A percentile compares a stretch with the other conserved stretches of the same genome.
Conservation (phyloP, 2,888 invertebrate species). For the Rhagonycha lutea region DNA sequence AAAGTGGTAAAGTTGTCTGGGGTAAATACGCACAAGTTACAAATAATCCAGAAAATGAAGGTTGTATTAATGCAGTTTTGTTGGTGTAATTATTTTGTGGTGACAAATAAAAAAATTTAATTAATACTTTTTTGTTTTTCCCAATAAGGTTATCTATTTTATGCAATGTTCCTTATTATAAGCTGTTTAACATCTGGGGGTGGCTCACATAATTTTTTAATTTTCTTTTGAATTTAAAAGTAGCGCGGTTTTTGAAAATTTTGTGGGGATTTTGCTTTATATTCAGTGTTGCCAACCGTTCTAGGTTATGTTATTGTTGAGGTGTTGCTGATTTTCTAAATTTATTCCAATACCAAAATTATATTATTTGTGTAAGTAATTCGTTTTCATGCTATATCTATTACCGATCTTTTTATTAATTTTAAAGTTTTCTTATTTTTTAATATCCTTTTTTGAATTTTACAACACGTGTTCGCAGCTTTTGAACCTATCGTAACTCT, state of each 20-base stretch:
- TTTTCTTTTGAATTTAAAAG: background rate
- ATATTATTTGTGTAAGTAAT: background rate
- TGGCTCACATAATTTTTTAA: background rate
- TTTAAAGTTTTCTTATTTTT: background rate
- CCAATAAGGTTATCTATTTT: background rate
- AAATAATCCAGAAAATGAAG: constrained; percentile 99
- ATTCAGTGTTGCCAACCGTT: background rate
- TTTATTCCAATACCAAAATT: too few species aligned
- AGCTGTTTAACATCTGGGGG: background rate
- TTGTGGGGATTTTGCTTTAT: background rate
- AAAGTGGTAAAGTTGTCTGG: constrained; percentile 99
- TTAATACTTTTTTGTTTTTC: background rate
- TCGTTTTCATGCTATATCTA: background rate
- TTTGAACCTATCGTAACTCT: background rate
- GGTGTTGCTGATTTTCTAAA: background rate
- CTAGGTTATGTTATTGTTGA: background rate
- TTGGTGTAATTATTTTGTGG: constrained; percentile 64
- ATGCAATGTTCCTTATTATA: background rate
- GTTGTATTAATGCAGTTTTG: constrained; percentile 97
- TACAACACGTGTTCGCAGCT: background rate
- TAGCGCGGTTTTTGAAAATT: background rate
- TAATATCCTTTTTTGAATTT: background rate
- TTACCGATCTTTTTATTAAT: background rate
- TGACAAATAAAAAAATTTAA: background rate
- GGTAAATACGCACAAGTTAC: constrained; percentile 99